Percentiles rank a stretch among this genome's conserved stretches.
These are phyloP conservation scores for Myrmecophaga tridactyla DNA, from an alignment of 2,113 vertebrate genomes.

Conservation along the genomic window DNA sequence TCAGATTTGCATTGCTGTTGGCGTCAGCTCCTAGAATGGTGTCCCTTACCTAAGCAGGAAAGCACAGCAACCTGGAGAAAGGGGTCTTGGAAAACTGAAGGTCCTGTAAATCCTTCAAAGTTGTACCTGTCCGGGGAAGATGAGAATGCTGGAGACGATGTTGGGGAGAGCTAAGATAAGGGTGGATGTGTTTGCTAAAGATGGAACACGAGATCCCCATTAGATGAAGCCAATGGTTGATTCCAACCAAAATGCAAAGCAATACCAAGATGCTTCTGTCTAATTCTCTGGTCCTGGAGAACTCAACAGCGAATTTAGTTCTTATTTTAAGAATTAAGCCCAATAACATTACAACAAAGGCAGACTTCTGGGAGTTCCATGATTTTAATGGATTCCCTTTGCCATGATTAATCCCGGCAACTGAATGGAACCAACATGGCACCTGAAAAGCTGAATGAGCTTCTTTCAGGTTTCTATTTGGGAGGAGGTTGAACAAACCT, in stretches of 20 bases:
- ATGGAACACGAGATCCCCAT: too few species aligned
- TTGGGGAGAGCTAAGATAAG: not conserved
- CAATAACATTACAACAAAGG: too few species aligned
- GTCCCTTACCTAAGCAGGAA: too few species aligned
- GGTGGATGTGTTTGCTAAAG: not conserved
- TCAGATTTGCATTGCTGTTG: too few species aligned
- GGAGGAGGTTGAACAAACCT: not conserved
- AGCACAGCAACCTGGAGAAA: too few species aligned
- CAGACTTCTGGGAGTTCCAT: accelerated
- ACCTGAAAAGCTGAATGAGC: too few species aligned
- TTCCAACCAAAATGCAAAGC: accelerated
- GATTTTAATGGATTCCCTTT: accelerated
- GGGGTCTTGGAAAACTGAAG: too few species aligned
- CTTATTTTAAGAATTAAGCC: not conserved
- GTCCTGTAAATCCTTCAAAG: not conserved
- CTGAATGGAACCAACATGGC: accelerated
- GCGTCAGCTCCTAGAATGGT: too few species aligned
- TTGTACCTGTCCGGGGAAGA: not conserved
- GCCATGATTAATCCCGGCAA: not conserved
- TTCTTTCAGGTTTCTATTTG: accelerated
- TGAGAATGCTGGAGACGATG: not conserved
- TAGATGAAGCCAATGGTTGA: not conserved
- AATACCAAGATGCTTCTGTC: not conserved
- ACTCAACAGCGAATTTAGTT: accelerated
- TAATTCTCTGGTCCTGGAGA: accelerated